Conservation (phyloP, 92 coral and sea anemone genomes). For the Zoanthus solanderi region DNA sequence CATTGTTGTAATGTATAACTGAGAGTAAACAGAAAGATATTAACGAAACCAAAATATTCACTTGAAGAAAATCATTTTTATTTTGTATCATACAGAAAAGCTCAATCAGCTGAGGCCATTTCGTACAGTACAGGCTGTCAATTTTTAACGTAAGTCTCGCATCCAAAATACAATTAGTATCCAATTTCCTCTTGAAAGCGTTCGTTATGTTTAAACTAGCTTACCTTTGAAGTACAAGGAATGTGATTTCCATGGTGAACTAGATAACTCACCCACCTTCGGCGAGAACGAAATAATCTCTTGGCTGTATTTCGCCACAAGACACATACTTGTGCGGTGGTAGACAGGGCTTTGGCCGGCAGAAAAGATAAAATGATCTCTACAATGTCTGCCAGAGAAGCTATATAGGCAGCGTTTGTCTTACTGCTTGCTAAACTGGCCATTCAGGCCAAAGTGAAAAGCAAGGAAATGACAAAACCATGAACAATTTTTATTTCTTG, state of each 20-base stretch:
- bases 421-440: constrained; percentile 61
- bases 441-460: constrained; percentile 53
- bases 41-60: too few relatives aligned
- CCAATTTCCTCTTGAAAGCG: not conserved
- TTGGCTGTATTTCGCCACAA: constrained; percentile 86
- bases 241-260: constrained; percentile 78
- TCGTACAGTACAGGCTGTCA: too few relatives aligned
- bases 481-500: not conserved
- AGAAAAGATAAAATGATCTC: constrained; percentile 83
- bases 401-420: constrained; percentile 63
- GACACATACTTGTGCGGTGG: constrained; percentile 82
- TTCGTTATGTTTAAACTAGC: not conserved
- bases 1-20: too few relatives aligned
- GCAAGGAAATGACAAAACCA: not conserved
- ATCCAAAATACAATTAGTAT: not conserved
- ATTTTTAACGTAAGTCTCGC: not conserved
- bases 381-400: constrained; percentile 83
- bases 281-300: constrained; percentile 79
- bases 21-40: too few relatives aligned
- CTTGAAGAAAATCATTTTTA: not conserved
- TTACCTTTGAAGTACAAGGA: constrained; percentile 91
- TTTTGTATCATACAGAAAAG: too few relatives aligned
- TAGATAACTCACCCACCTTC: constrained; percentile 78
- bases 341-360: constrained; percentile 81
- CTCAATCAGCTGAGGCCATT: too few relatives aligned